These are phyloP conservation scores for Mythimna ferrago DNA, from an alignment of 2,888 invertebrate genomes.

Conservation along the genomic window DNA sequence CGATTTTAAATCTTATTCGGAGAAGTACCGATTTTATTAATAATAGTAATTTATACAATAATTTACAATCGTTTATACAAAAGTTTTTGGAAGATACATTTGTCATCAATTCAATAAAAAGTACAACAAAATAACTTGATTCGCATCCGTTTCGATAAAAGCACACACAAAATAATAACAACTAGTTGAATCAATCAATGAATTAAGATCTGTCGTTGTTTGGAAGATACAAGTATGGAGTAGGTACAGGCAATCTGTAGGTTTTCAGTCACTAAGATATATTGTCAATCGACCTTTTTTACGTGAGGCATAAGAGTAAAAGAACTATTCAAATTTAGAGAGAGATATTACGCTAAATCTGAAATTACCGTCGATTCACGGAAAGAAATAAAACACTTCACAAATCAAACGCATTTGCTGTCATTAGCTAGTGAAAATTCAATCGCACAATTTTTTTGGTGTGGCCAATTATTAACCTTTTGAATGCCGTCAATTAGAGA, in stretches of 20 bases:
- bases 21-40: too few species aligned
- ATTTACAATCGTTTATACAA: too few species aligned
- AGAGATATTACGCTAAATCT: background rate
- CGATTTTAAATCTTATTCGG: too few species aligned
- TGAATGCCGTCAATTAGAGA: too few species aligned
- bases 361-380: background rate
- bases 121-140: slow-evolving; percentile 8
- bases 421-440: too few species aligned
- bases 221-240: slow-evolving; percentile 35
- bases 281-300: slow-evolving; percentile 18
- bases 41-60: too few species aligned
- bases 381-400: background rate
- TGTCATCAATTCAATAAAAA: background rate
- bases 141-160: slow-evolving; percentile 63
- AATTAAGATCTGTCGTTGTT: slow-evolving; percentile 37
- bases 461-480: too few species aligned
- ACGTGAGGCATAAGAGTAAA: slow-evolving; percentile 35
- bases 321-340: background rate
- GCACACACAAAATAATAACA: slow-evolving; percentile 45
- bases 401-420: too few species aligned
- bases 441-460: too few species aligned
- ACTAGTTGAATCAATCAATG: slow-evolving; percentile 38
- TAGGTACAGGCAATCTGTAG: slow-evolving; percentile 2
- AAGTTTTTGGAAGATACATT: background rate
- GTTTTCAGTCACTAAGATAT: slow-evolving; percentile 41